Base-by-base conservation (phyloP, 2,888 invertebrate species). In the Dryadula phaetusa region DNA sequence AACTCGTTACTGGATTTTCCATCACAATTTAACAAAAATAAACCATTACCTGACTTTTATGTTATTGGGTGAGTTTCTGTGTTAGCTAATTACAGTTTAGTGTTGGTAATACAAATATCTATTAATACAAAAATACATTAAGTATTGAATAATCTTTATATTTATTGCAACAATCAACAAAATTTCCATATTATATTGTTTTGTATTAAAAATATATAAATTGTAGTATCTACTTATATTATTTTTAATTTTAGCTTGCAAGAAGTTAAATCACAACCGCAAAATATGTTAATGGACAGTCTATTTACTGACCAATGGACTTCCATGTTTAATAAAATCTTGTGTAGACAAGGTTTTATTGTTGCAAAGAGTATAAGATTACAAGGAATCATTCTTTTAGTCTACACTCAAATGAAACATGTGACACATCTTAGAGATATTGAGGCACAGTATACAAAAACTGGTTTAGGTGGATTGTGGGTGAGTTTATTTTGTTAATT, bases 381-480 rank as follows among this genome's bases (percentile, higher is more conserved):
- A 77, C 97, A 97, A 85, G 99, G 98, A 7, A 93, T 99, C 40
- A 89, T 98, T 62, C 86, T 98, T 18, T 94, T 96, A 62, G 93
- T 97, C 14, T 98, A 97, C 82, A 95, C 96, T 34, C 94, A 96
- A 71, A 93, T 96, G 75, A 95, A 95, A 77, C 97, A 98, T 89
- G 88, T 99, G 4, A 92, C 95, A n/a, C 96, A 96, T 88, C 87
- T 98, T 53, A 93, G 97, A 72, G 96, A 97, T 78, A 95, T 99
- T 64, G 98, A 98, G 84, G 95, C 96, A 2, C 96, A 97, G 80
- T 97, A 96, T 76, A 98, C 98, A 0, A 95, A 96, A 77, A 98
- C 98, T 64, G 99, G 99, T 2, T 94, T 98, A 70, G 96, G 96
- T 32, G 99, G 98, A 64, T 95, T 97, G 90, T 98, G 98, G 98